Evolutionary conservation across 2,797 vertebrate species (phyloP), one percentile per base, ranked within the genome.

Genomic region (Vireo griseus): DNA sequence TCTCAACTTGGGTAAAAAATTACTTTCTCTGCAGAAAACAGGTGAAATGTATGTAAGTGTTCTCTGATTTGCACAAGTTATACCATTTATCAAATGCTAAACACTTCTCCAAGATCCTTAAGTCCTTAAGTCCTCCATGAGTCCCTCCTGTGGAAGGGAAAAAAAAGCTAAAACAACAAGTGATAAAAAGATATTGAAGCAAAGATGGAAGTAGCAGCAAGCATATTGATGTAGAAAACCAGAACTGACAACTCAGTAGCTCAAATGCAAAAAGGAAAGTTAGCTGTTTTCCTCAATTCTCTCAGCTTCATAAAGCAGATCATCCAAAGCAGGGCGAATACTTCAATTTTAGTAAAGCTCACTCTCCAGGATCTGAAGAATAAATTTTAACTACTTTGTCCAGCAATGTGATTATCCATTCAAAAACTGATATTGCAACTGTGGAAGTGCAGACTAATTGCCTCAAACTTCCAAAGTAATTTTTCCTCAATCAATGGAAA

Each of bases 71-170:
- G n/a, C 72, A 95, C 19, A 78, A 94, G 51, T 57, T 69, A 21
- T 48, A 88, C 39, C 71, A 88, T 54, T 61, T 47, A 95, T 89
- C 88, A 96, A 95, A 94, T 88, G 81, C 62, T 96, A 94, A 88
- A 54, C 52, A 95, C 68, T 65, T 81, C 80, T 75, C 82, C 4
- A 0, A 83, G 55, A 42, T 42, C 18, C 0, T 39, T 2, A 73
- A 58, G 40, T 42, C 18, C 0, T 39, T 2, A 73, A 58, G 40
- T 44, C 22, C 16, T 68, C 33, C 35, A 16, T 18, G 3, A 61
- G 9, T n/a, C n/a, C n/a, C n/a, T 19, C 10, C 58, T 12, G 20
- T 39, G 16, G 35, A 52, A 81, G 19, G 26, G 26, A 33, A 72
- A 87, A 87, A 37, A 67, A 68, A 84, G 63, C 42, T 52, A 58